phyloP scores from a whole-genome alignment of 2,888 invertebrate species.

The Proisotoma minuta region DNA sequence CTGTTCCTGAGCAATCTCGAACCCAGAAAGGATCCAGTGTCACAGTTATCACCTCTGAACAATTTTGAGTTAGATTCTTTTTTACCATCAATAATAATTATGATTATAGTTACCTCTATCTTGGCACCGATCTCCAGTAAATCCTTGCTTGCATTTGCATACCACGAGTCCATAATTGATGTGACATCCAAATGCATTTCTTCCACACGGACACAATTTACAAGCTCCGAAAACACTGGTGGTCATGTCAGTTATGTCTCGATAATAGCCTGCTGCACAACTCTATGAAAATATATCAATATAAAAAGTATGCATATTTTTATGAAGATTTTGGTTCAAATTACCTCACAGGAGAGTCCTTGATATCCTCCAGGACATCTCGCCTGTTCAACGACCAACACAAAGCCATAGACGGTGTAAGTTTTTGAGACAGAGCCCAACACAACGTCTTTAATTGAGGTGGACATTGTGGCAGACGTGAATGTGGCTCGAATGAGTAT shows the following conservation, averaged over 20 bases:
- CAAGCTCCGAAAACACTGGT: slow-evolving; percentile 41
- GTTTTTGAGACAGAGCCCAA: slow-evolving; percentile 26
- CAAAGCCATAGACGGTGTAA: slow-evolving; percentile 7
- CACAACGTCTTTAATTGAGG: slow-evolving; percentile 21
- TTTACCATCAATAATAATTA: neutral
- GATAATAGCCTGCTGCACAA: slow-evolving; percentile 38
- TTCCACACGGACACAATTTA: slow-evolving; percentile 38
- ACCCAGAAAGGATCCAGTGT: slow-evolving; percentile 39
- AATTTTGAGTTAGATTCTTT: neutral
- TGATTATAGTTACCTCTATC: slow-evolving; percentile 26
- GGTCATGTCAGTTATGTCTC: slow-evolving; percentile 32
- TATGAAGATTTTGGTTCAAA: no score
- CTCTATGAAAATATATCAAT: slow-evolving; percentile 21
- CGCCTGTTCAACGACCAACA: slow-evolving; percentile 20
- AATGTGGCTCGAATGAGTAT: slow-evolving; percentile 37
- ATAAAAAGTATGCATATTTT: no score
- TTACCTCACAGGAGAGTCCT: slow-evolving; percentile 26
- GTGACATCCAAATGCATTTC: slow-evolving; percentile 34
- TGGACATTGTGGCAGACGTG: slow-evolving; percentile 20
- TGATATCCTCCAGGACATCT: slow-evolving; percentile 32
- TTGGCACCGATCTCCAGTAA: slow-evolving; percentile 33
- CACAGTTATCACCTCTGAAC: slow-evolving; percentile 32
- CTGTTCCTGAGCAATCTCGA: slow-evolving; percentile 24
- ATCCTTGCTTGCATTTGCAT: slow-evolving; percentile 38
- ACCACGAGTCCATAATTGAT: slow-evolving; percentile 23